Conservation (phyloP, 2,113 vertebrate species). For the Scomber japonicus region DNA sequence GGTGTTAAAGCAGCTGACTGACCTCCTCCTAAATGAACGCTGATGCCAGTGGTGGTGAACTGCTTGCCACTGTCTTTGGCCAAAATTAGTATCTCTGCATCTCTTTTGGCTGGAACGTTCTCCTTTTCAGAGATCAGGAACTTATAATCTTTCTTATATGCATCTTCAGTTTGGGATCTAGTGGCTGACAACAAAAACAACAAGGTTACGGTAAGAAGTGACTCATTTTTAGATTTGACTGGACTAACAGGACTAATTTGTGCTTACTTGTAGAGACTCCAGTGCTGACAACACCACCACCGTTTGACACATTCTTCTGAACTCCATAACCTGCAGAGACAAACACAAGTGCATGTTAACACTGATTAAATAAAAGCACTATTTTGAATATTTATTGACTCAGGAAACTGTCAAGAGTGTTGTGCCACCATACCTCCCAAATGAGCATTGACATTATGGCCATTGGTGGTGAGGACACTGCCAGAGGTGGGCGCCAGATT, state of each 20-base stretch:
- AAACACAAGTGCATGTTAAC: slow-evolving; percentile 21
- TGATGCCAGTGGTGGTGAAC: slow-evolving; percentile 87
- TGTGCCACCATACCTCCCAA: slow-evolving; percentile 55
- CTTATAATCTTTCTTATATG: slow-evolving; percentile 91
- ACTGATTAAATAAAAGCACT: neutral
- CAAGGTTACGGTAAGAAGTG: neutral
- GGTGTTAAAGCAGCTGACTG: slow-evolving; percentile 4
- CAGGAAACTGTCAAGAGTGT: neutral
- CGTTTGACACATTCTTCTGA: slow-evolving; percentile 75
- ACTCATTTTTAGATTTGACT: neutral
- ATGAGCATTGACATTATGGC: slow-evolving; percentile 55
- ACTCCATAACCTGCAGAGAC: slow-evolving; percentile 73
- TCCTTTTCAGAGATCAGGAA: slow-evolving; percentile 92
- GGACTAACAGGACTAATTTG: neutral
- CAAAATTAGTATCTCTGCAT: slow-evolving; percentile 91
- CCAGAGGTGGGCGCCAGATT: slow-evolving; percentile 73
- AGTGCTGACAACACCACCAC: slow-evolving; percentile 44
- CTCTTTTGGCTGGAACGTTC: slow-evolving; percentile 88
- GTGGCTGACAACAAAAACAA: slow-evolving; percentile 63
- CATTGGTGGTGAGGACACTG: slow-evolving; percentile 71
- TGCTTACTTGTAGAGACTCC: slow-evolving; percentile 69
- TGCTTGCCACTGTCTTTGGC: slow-evolving; percentile 96
- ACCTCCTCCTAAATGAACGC: slow-evolving; percentile 78
- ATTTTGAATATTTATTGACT: neutral
- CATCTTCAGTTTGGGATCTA: slow-evolving; percentile 87